A percentile compares a stretch with the other conserved stretches of the same genome.
These are phyloP conservation scores for Lithosia quadra DNA, from an alignment of 2,888 invertebrate species.

Conservation along the genomic window DNA sequence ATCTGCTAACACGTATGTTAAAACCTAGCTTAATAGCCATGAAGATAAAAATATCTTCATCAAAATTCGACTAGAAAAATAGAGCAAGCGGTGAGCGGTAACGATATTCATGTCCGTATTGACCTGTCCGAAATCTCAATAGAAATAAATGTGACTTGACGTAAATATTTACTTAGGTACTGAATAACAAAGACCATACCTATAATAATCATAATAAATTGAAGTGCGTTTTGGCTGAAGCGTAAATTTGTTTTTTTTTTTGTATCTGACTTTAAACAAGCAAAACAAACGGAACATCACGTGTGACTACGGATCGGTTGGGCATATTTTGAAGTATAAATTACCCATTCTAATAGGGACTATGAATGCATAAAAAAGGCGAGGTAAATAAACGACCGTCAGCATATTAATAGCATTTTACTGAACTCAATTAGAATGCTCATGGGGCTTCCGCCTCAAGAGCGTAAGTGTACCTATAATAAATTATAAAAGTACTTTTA, in stretches of 20 bases:
- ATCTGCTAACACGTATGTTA: too few relatives aligned
- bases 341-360: neutral
- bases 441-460: neutral
- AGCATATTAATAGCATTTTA: neutral
- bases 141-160: neutral
- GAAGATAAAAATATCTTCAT: neutral
- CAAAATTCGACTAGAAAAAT: neutral
- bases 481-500: neutral
- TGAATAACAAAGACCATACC: too few relatives aligned
- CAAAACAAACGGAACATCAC: neutral
- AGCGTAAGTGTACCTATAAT: too few relatives aligned
- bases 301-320: too few relatives aligned
- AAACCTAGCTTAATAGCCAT: neutral
- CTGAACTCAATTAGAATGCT: neutral
- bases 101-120: neutral
- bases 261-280: too few relatives aligned
- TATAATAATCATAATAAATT: too few relatives aligned
- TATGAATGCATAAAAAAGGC: too few relatives aligned
- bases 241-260: too few relatives aligned
- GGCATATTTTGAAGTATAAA: neutral
- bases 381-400: neutral
- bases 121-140: neutral
- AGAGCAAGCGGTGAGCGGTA: neutral
- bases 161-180: neutral
- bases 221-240: too few relatives aligned